phyloP scores from a whole-genome alignment of 2,888 invertebrate species.

The Penaeus monodon region DNA sequence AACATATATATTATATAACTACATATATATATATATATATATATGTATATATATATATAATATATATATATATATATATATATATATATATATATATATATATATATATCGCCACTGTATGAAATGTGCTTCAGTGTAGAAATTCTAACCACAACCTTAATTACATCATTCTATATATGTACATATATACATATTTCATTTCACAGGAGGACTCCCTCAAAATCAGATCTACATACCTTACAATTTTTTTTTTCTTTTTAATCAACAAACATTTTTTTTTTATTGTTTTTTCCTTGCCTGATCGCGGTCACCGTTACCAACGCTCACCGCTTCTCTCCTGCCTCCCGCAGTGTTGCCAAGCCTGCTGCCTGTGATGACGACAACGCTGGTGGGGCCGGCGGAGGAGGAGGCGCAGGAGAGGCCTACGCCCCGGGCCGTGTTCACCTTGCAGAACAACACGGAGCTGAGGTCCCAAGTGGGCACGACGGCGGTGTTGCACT shows the following conservation, averaged over 20 bases:
- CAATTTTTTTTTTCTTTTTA: not conserved
- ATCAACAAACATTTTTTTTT: not conserved
- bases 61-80: too few species aligned
- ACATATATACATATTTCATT: too few species aligned
- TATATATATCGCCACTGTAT: too few species aligned
- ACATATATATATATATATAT: too few species aligned
- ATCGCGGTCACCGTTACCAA: not conserved
- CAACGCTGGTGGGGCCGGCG: slow-evolving; percentile 1
- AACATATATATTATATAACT: too few species aligned
- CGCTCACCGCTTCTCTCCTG: not conserved
- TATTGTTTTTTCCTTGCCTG: not conserved
- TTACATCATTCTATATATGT: too few species aligned
- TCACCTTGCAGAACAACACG: slow-evolving; percentile 60
- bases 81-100: too few species aligned
- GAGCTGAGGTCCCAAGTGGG: slow-evolving; percentile 76
- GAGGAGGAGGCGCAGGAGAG: slow-evolving; percentile 14
- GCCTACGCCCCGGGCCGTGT: slow-evolving; percentile 26
- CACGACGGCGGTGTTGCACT: slow-evolving; percentile 77
- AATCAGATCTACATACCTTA: not conserved
- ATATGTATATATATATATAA: too few species aligned
- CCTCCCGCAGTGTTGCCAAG: slow-evolving; percentile 37
- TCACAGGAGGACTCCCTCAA: too few species aligned
- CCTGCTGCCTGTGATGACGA: slow-evolving; percentile 22
- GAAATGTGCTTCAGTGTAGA: too few species aligned
- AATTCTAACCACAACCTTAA: too few species aligned